Base-by-base conservation (phyloP, 2,113 vertebrate genomes). In the Scomber colias region DNA sequence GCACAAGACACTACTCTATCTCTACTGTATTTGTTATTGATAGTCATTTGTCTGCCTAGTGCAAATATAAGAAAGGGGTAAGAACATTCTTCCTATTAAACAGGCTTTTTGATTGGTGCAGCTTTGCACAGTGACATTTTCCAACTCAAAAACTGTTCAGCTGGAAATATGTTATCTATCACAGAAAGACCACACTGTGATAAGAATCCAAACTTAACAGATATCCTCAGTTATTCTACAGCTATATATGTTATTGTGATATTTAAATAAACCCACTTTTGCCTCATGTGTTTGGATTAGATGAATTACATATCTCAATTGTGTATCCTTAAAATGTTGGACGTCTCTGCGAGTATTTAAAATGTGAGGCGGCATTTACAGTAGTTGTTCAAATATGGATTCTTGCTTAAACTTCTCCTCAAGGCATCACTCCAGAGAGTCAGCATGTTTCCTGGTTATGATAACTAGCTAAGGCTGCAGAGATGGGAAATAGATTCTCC, bases 331-430 rank as follows among this genome's bases (percentile, higher is more conserved):
- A 82, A 79, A 71, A 77, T 81, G 73, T 83, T 83, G 80, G 71
- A 83, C 62, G 73, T 88, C 66, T 79, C 72, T 49, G 35, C 48
- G 24, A 68, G 81, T 75, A 72, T 91, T 91, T 83, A 87, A 27
- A 89, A 91, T 84, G 81, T 87, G 66, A 81, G 74, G 79, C 84
- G 89, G 84, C 61, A 83, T 94, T 95, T 92, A 92, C 35, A 40
- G 35, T 40, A 9, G 90, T 90, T 92, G 84, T 93, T 92, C 92
- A 94, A 94, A 94, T 95, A 93, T 92, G 91, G 92, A 92, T 94
- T 88, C 83, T 88, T 90, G 89, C 91, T 95, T 92, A 94, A 94
- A 94, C 88, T 80, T 88, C 74, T 93, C 92, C 92, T 92, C 31
- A 71, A 92, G 93, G 93, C 94, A 90, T 88, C 79, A 91, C 90